Base-by-base conservation (phyloP, 2,113 vertebrate species). In the Psilopsiagon aymara region DNA sequence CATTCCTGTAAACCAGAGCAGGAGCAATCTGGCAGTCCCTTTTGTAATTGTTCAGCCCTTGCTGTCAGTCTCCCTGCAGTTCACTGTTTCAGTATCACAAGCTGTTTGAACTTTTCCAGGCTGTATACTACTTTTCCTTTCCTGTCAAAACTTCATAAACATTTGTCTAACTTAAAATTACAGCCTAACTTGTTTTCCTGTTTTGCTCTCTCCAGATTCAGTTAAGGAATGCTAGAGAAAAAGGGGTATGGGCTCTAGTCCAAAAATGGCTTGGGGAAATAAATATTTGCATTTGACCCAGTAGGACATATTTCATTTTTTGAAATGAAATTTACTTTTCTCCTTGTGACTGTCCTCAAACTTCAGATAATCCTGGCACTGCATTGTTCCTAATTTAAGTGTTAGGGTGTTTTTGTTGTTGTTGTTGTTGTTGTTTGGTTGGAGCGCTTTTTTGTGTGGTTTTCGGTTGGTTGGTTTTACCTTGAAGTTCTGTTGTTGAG, bases 1-100 rank as follows among this genome's bases (percentile, higher is more conserved):
- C 95, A 92, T 95, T 94, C 86, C 74, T 95, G 35, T 71, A 91
- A 92, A 94, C 81, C 91, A 92, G 70, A 95, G 86, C 74, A 70
- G 77, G 86, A 95, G 67, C 43, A 83, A 43, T 86, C 37, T 75
- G 81, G 70, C 92, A 79, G 51, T 73, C 39, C 14, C 57, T 96
- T 96, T 62, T 70, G 33, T 86, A 90, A 88, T 88, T 87, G 73
- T 57, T 91, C 88, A 92, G 62, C 62, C 62, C 44, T 82, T 88
- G 51, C 66, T 94, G 83, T 92, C 88, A 79, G 92, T 84, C 44
- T 81, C n/a, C 47, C 29, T 73, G 60, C 76, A 92, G 71, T 59
- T 90, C 33, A 35, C 79, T 90, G 27, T 51, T 94, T 57, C 12
- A 64, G 64, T 77, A 60, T 70, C 55, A 29, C 24, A 25, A 94